These are phyloP conservation scores for Thunnus maccoyii DNA, from an alignment of 2,113 vertebrate species.

Conservation along the genomic window DNA sequence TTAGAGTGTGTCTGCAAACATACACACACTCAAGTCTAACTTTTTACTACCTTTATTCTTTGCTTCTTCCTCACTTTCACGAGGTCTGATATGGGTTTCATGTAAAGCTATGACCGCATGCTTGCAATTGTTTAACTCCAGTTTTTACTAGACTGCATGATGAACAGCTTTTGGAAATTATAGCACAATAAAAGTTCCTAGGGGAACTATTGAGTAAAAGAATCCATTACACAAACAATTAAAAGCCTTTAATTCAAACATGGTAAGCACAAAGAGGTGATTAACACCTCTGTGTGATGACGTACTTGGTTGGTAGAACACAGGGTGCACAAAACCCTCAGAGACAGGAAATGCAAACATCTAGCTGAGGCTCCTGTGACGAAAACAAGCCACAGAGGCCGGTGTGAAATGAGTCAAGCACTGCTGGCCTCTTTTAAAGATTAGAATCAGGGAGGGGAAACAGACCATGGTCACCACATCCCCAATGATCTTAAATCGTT, in stretches of 20 bases:
- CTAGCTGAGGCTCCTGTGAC: constrained; percentile 56
- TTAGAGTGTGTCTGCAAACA: constrained; percentile 2
- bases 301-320: constrained; percentile 44
- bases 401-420: constrained; percentile 73
- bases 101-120: neutral
- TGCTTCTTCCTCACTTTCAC: constrained; percentile 26
- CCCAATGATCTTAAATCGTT: constrained; percentile 39
- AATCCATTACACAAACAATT: constrained; percentile 68
- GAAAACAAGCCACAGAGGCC: constrained; percentile 61
- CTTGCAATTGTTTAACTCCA: constrained; percentile 22
- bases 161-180: constrained; percentile 32
- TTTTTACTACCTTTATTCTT: neutral
- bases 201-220: constrained; percentile 37
- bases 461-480: constrained; percentile 63
- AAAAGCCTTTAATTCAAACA: constrained; percentile 45
- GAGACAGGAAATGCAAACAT: constrained; percentile 67
- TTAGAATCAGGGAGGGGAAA: constrained; percentile 67
- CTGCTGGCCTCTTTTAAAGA: constrained; percentile 53
- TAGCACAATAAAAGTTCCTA: constrained; percentile 54
- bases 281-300: constrained; percentile 62
- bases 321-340: constrained; percentile 50
- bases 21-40: neutral
- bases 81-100: constrained; percentile 24
- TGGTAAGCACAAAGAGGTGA: constrained; percentile 32
- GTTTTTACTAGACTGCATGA: constrained; percentile 15